A percentile compares a stretch with the other conserved stretches of the same genome.
Conservation (phyloP, 1,140 invertebrate genomes). For the Trichonephila inaurata region DNA sequence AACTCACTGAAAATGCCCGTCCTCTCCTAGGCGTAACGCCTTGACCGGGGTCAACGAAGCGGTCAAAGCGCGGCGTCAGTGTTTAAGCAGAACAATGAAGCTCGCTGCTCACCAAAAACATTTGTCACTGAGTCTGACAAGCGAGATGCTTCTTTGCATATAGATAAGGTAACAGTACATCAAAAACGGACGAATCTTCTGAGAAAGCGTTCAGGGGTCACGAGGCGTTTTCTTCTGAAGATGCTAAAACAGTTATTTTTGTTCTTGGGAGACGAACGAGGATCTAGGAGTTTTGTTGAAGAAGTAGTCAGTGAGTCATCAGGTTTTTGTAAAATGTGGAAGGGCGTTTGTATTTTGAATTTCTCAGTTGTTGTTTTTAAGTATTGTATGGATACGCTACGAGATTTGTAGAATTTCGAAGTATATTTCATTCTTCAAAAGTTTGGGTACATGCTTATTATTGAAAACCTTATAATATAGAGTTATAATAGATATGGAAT, state of each 20-base stretch:
- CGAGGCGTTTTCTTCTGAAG: neutral
- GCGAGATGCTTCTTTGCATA: constrained; percentile 7
- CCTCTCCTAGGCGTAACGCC: constrained; percentile 45
- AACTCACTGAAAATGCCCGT: neutral
- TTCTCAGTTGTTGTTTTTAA: too few species aligned
- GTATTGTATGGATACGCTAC: too few species aligned
- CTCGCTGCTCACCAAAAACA: constrained; percentile 15
- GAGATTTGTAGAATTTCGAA: too few species aligned
- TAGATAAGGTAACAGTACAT: constrained; percentile 3
- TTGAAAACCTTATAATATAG: too few species aligned
- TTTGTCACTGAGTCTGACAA: constrained; percentile 43
- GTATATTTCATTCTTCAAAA: too few species aligned
- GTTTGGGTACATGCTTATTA: too few species aligned
- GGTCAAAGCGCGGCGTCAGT: neutral
- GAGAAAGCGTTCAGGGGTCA: neutral
- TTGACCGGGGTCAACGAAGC: neutral
- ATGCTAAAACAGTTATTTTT: neutral
- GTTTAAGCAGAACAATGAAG: neutral
- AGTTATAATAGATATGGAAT: too few species aligned
- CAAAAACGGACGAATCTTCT: neutral
- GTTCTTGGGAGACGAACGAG: neutral
- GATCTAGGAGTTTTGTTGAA: neutral
- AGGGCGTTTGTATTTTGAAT: too few species aligned
- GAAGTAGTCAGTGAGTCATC: too few species aligned
- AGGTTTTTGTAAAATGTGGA: too few species aligned